Conservation (phyloP, 64 coral and sea anemone genomes). For the Dendronephthya gigantea region DNA sequence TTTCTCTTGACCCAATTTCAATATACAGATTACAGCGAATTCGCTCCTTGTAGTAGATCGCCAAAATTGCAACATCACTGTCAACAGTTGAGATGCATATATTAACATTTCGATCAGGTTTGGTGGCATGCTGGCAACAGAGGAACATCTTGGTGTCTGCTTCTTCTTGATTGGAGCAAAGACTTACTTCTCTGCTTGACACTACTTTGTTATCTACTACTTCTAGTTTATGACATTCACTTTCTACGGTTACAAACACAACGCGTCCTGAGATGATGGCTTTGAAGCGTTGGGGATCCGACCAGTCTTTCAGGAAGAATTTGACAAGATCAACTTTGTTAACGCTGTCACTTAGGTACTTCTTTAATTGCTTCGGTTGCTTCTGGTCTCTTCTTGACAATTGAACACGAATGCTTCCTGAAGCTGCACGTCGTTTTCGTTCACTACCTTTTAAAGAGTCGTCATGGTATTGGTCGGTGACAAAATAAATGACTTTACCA, state of each 20-base stretch:
- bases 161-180: conserved; percentile 6
- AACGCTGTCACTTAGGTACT: too few relatives aligned
- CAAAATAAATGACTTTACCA: neutral
- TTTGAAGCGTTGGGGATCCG: too few relatives aligned
- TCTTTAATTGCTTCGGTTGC: neutral
- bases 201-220: too few relatives aligned
- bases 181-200: too few relatives aligned
- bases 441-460: neutral
- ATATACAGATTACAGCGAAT: too few relatives aligned
- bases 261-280: too few relatives aligned
- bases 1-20: neutral
- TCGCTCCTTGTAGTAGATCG: too few relatives aligned
- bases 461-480: neutral
- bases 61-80: neutral
- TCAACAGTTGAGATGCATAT: conserved; percentile 10
- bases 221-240: too few relatives aligned
- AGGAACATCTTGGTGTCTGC: too few relatives aligned
- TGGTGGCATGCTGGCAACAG: neutral
- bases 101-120: neutral
- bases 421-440: neutral
- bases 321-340: too few relatives aligned
- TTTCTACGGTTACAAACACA: too few relatives aligned
- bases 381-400: neutral
- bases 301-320: too few relatives aligned
- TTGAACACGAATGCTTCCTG: neutral